Percentiles rank a stretch among this genome's conserved stretches.
Evolutionary conservation across 2,113 vertebrate species (phyloP).

Genomic region (Apteryx owenii): DNA sequence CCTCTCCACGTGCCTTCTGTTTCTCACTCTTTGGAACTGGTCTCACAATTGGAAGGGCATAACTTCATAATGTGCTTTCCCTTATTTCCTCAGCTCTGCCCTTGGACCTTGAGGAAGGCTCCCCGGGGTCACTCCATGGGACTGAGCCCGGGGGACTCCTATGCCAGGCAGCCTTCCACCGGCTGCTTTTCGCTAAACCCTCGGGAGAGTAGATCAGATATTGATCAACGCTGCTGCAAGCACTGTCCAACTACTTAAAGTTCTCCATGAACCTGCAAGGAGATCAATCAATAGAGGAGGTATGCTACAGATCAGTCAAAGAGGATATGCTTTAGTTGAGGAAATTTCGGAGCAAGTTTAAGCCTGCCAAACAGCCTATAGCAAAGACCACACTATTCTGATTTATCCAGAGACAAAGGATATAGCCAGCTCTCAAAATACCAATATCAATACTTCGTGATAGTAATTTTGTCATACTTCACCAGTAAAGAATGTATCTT

Average conservation of each 20-base stretch:
- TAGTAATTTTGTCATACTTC: not conserved
- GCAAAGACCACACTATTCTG: not conserved
- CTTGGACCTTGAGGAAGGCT: not conserved
- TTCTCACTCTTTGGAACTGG: not conserved
- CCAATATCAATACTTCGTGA: not conserved
- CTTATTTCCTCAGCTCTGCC: not conserved
- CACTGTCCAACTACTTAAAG: not conserved
- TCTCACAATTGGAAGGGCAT: not conserved
- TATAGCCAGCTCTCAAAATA: not conserved
- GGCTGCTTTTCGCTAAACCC: not conserved
- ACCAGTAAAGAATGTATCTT: not conserved
- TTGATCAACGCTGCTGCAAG: not conserved
- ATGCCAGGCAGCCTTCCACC: not conserved
- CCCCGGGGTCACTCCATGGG: not conserved
- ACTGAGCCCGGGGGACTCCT: not conserved
- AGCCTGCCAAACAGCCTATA: not conserved
- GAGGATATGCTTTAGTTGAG: not conserved
- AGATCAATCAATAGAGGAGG: not conserved
- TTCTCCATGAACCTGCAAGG: not conserved
- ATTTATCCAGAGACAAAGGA: not conserved
- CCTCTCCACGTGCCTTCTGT: not conserved
- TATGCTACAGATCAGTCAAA: not conserved
- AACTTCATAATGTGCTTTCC: not conserved
- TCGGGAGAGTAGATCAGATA: not conserved
- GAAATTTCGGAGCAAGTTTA: not conserved